These are phyloP conservation scores for Zaprionus taronus DNA, from an alignment of 1,140 invertebrate genomes.

Conservation along the genomic window DNA sequence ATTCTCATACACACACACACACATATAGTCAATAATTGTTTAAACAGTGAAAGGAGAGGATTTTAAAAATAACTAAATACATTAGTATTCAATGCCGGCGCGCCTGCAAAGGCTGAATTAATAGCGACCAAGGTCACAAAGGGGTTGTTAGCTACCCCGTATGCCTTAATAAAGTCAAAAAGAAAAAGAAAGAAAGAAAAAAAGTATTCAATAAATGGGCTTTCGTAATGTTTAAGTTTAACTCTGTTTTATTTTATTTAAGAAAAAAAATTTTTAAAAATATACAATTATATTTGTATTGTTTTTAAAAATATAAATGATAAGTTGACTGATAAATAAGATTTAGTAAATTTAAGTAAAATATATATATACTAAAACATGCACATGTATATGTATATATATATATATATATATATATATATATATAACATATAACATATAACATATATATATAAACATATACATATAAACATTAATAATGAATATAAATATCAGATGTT, in stretches of 20 bases:
- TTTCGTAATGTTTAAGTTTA: neutral
- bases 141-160: no score
- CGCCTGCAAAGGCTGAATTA: no score
- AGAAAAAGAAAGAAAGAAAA: no score
- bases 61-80: neutral
- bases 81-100: neutral
- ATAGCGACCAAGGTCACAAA: no score
- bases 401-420: constrained; percentile 9
- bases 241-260: no score
- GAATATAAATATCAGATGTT: constrained; percentile 17
- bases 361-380: constrained; percentile 35
- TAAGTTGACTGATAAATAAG: constrained; percentile 73
- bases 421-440: no score
- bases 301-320: neutral
- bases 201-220: no score
- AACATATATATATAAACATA: neutral
- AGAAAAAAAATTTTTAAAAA: no score
- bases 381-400: neutral
- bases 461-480: constrained; percentile 16
- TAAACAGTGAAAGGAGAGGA: neutral
- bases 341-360: constrained; percentile 52
- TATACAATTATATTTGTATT: no score
- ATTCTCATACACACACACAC: no score
- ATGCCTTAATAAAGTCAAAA: no score
- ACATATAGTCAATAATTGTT: neutral